Evolutionary conservation across 2,888 invertebrate species (phyloP), one percentile per base, ranked within the genome.

Genomic region (Orthosia cruda): DNA sequence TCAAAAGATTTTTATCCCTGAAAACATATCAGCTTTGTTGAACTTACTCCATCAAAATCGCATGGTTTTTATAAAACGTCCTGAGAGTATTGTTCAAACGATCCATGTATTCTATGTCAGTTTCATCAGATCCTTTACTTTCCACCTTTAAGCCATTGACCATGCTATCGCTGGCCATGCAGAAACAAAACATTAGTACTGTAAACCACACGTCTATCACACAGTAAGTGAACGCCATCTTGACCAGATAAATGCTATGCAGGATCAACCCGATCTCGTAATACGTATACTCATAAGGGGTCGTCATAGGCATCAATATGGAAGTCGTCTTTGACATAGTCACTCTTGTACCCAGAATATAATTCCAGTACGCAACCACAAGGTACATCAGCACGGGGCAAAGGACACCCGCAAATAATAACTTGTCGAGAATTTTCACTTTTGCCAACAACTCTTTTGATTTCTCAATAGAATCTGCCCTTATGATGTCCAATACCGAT

Each of bases 121-220:
- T 85, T 71, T 91, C 92, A 26, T 83, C 74, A 1, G 55, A 65
- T 2, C 40, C 32, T 63, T 73, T 89, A 4, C 61, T 47, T 4
- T 89, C 64, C 0, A 92, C 82, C 4, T 87, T 61, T 63, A 96
- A 80, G 4, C 86, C 75, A 52, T 89, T 88, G 2, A 82, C 81
- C n/a, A 92, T 84, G 67, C 90, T 88, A 18, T 94, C 92, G 69
- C 86, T 87, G 0, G 93, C 89, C 13, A 82, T 77, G 67, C 93
- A 92, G 47, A 93, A 89, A 49, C 94, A 92, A 63, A 87, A 90
- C 76, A 93, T 87, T 0, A 94, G 66, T 2, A 93, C 52, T 23
- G 93, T 88, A 64, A 94, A 95, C 94, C 95, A 96, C 80, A 94
- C 86, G 69, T 95, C 95, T 20, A 91, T 74, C 0, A 89, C 69